phyloP scores from a whole-genome alignment of 2,888 invertebrate species.

The Volucella bombylans region DNA sequence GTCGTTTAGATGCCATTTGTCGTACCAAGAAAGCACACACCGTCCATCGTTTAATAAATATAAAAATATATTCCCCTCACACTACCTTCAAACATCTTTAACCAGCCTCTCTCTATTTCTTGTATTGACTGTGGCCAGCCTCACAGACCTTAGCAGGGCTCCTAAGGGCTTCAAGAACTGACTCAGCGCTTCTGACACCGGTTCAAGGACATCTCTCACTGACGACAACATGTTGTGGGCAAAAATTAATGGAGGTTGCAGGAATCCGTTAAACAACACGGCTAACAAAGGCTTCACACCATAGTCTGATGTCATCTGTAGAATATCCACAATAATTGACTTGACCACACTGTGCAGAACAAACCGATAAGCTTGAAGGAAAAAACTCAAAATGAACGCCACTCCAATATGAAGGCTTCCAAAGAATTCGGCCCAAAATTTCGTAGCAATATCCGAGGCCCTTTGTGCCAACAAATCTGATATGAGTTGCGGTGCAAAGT shows the following conservation, averaged over 20 bases:
- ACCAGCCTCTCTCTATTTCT: neutral
- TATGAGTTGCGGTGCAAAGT: constrained; percentile 84
- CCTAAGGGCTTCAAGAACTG: constrained; percentile 80
- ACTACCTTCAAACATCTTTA: constrained; percentile 15
- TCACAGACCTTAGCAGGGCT: constrained; percentile 77
- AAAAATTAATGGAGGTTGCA: constrained; percentile 88
- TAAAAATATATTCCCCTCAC: constrained; percentile 16
- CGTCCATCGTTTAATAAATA: too few relatives aligned
- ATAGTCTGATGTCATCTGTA: constrained; percentile 87
- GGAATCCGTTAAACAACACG: constrained; percentile 85
- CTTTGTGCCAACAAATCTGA: constrained; percentile 85
- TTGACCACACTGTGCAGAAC: constrained; percentile 85
- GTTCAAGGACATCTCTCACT: constrained; percentile 85
- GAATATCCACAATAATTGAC: constrained; percentile 85
- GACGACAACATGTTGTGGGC: constrained; percentile 85
- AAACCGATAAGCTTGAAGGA: constrained; percentile 85
- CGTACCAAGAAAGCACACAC: too few relatives aligned
- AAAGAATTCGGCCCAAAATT: constrained; percentile 88
- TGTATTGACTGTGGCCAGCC: constrained; percentile 77
- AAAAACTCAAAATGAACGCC: constrained; percentile 85
- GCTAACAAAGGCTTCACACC: constrained; percentile 86
- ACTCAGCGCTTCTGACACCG: constrained; percentile 84
- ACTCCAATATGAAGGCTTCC: constrained; percentile 85
- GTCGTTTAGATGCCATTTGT: too few relatives aligned
- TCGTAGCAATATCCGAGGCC: constrained; percentile 84